Conservation (phyloP, 2,797 vertebrate species). For the Enteromius paludinosus region DNA sequence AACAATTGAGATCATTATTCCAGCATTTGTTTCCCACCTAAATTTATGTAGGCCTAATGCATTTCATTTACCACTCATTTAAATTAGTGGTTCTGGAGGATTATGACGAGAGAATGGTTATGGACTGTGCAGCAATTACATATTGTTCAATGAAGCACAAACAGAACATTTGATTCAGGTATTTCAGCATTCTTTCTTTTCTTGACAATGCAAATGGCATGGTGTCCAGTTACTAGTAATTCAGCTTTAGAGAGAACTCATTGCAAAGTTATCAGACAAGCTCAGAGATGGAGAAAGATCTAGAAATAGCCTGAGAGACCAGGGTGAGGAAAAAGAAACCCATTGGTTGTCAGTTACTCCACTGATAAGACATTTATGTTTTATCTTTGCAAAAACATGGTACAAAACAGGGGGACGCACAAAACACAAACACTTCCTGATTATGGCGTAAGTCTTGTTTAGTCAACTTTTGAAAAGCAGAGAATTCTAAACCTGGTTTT, state of each 20-base stretch:
- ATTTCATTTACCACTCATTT: neutral
- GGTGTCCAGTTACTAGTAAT: slow-evolving; percentile 34
- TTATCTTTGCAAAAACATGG: slow-evolving; percentile 37
- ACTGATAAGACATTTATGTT: slow-evolving; percentile 43
- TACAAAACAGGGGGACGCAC: neutral
- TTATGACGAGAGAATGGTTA: neutral
- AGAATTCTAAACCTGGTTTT: neutral
- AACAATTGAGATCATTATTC: neutral
- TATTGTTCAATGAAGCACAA: neutral
- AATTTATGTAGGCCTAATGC: neutral
- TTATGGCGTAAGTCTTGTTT: slow-evolving; percentile 7
- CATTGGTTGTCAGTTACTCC: neutral
- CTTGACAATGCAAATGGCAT: neutral
- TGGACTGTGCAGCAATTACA: neutral
- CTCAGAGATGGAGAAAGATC: slow-evolving; percentile 11
- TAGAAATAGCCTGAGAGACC: slow-evolving; percentile 4
- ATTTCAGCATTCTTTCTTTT: slow-evolving; percentile 41
- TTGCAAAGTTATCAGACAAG: neutral
- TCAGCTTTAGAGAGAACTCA: neutral
- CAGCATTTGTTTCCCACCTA: neutral
- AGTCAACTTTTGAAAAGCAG: neutral
- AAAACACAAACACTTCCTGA: neutral
- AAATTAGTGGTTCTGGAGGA: neutral
- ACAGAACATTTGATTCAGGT: slow-evolving; percentile 21
- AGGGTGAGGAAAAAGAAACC: slow-evolving; percentile 6